Base-by-base conservation (phyloP, 2,797 vertebrate genomes). In the Eleutherodactylus coqui region DNA sequence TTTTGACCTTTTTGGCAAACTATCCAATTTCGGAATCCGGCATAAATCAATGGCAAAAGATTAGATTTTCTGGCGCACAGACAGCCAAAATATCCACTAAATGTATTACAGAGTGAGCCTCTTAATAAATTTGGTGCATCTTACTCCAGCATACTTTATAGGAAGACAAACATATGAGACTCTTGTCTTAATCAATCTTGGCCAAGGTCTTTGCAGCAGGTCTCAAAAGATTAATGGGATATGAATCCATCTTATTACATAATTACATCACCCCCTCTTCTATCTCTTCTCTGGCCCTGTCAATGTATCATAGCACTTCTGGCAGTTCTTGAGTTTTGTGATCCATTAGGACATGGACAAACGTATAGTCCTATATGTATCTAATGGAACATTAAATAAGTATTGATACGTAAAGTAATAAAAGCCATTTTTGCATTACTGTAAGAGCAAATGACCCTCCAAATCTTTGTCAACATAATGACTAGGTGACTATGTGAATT, bases 401-500 rank as follows among this genome's bases (percentile, higher is more conserved):
- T 67, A 67, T 67, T 70, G 36, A 43, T 70, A 70, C 11, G 24
- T 70, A n/a, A 43, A 41, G 67, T 41, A 70, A 41, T 38, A 43
- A 4, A 70, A 70, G 19, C 7, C 34, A 70, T 70, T 43, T 67
- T 43, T 41, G 17, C 34, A 70, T 70, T 70, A 70, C 36, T 13
- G 19, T 43, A 45, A 38, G 32, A 27, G 80, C 24, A 82, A 72
- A 58, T 38, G 49, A 72, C 21, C n/a, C 60, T 8, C 79, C 16
- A 53, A 55, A 82, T 82, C 67, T 72, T 73, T 72, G 67, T 41
- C 47, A 82, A 70, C 64, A 55, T 43, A 82, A 82, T 82, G 60
- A 53, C 80, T 62, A 64, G 47, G 58, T 64, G 78, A 79, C 55
- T 82, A 72, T 72, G 11, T 69, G 45, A 69, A 51, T 72, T 82